Percentiles rank a stretch among this genome's conserved stretches.
phyloP scores from a whole-genome alignment of 2,797 vertebrate species.

The Enteromius treurensis region DNA sequence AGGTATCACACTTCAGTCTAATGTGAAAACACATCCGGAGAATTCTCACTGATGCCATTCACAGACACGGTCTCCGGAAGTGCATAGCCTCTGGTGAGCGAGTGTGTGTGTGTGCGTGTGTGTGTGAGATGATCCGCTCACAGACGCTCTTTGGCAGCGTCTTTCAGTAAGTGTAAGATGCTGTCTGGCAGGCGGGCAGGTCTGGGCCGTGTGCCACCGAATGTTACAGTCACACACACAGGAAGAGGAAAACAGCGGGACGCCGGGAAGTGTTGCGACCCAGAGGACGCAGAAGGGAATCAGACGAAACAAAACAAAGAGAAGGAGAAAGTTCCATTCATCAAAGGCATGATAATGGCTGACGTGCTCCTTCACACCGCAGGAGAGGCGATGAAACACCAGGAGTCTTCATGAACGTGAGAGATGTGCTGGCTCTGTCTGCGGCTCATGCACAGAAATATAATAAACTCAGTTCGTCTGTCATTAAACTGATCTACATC shows the following conservation, averaged over 20 bases:
- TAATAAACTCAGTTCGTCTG: constrained; percentile 12
- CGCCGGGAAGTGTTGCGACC: constrained; percentile 33
- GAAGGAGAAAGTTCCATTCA: constrained; percentile 63
- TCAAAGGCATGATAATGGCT: constrained; percentile 67
- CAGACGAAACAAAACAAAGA: constrained; percentile 22
- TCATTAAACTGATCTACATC: constrained; percentile 38
- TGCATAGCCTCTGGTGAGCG: background rate
- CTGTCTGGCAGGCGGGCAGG: constrained; percentile 32
- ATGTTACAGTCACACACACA: constrained; percentile 45
- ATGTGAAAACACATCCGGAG: background rate
- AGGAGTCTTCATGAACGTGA: constrained; percentile 69
- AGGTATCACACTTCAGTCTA: background rate
- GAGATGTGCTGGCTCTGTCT: constrained; percentile 54
- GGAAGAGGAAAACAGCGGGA: constrained; percentile 40
- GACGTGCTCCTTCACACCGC: constrained; percentile 65
- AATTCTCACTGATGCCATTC: background rate
- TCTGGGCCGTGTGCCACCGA: constrained; percentile 34
- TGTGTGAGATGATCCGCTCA: background rate
- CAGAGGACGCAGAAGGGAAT: constrained; percentile 49
- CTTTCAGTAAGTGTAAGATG: constrained; percentile 23
- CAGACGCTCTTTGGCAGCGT: background rate
- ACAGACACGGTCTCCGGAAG: background rate
- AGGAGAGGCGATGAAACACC: constrained; percentile 66
- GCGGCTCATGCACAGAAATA: constrained; percentile 39
- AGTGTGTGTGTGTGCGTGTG: background rate